Evolutionary conservation across 1,140 invertebrate genomes (phyloP).

Genomic region (Caerostris extrusa): DNA sequence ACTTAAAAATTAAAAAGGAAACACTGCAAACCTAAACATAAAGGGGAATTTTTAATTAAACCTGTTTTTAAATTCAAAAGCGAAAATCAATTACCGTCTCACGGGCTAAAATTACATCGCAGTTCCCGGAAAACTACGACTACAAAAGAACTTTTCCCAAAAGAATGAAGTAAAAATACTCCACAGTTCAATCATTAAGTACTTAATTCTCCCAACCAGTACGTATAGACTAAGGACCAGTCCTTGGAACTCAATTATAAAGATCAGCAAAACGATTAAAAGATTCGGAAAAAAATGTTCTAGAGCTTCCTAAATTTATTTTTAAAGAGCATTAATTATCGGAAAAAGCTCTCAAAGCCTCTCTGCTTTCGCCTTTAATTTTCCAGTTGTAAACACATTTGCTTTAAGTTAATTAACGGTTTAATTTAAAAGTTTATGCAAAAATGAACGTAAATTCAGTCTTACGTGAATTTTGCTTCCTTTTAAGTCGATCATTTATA

Average conservation of each 20-base stretch:
- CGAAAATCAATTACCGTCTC: not conserved
- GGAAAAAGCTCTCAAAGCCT: not conserved
- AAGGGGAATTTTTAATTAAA: no score
- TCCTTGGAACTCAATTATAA: conserved; percentile 38
- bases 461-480: not conserved
- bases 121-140: no score
- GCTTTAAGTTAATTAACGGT: conserved; percentile 48
- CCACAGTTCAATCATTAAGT: not conserved
- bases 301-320: not conserved
- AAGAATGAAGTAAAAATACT: not conserved
- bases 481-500: not conserved
- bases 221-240: not conserved
- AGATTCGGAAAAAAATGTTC: not conserved
- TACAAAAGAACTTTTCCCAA: not conserved
- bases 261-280: conserved; percentile 48
- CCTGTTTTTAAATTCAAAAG: not conserved
- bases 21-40: no score
- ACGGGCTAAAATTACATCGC: not conserved
- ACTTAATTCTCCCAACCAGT: not conserved
- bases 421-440: conserved; percentile 47
- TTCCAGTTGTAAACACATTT: conserved; percentile 53
- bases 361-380: not conserved
- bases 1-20: no score
- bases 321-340: conserved; percentile 47
- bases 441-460: not conserved